Evolutionary conservation across 2,797 vertebrate species (phyloP).

Genomic region (Acropternis orthonyx): DNA sequence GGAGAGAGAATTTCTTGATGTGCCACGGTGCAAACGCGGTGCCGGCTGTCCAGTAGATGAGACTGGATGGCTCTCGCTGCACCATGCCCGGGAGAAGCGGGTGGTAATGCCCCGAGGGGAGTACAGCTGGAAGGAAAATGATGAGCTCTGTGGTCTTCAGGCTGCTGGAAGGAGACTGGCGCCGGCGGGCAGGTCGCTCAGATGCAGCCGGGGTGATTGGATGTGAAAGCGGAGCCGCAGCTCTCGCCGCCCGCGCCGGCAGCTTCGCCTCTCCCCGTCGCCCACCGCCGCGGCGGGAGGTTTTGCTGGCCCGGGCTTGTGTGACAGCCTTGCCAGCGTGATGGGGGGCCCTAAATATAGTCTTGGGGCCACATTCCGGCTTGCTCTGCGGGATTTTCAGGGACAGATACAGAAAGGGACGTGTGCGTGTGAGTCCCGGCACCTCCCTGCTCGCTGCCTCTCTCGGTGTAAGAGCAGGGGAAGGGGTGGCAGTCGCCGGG

Average conservation of each 20-base stretch:
- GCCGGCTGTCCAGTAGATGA: neutral
- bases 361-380: neutral
- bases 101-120: neutral
- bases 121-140: neutral
- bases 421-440: neutral
- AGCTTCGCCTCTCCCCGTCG: neutral
- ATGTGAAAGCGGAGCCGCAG: conserved; percentile 33
- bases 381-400: neutral
- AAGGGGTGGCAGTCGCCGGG: neutral
- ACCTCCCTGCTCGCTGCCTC: neutral
- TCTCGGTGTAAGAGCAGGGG: accelerated
- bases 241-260: neutral
- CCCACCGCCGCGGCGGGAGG: accelerated
- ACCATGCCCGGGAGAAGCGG: accelerated
- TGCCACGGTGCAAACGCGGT: accelerated
- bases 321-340: neutral
- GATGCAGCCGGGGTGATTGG: neutral
- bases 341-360: neutral
- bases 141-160: neutral
- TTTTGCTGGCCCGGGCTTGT: neutral
- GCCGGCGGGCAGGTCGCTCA: neutral
- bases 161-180: neutral
- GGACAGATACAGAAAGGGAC: neutral
- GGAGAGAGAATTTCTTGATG: neutral
- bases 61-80: accelerated